Conservation (phyloP, 1,140 invertebrate genomes). For the Anoplolepis gracilipes region DNA sequence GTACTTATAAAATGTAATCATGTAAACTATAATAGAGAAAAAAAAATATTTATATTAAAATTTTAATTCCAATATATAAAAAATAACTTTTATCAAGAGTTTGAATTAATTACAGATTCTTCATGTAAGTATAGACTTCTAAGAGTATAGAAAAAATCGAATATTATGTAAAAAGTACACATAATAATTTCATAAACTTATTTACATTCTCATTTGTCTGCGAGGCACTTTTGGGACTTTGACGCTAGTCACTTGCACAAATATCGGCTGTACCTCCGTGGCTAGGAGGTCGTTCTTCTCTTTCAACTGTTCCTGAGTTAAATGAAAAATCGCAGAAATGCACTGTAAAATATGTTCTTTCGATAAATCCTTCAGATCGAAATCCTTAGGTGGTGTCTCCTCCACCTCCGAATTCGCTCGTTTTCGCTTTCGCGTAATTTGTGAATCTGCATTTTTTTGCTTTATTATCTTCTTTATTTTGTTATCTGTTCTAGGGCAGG, state of each 20-base stretch:
- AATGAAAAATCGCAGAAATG: slow-evolving; percentile 74
- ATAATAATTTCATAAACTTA: slow-evolving; percentile 36
- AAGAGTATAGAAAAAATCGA: slow-evolving; percentile 17
- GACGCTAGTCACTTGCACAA: slow-evolving; percentile 83
- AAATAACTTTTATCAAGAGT: neutral
- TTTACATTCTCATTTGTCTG: slow-evolving; percentile 84
- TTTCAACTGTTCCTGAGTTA: slow-evolving; percentile 71
- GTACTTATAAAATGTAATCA: slow-evolving; percentile 76
- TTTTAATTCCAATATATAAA: slow-evolving; percentile 19
- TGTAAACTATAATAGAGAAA: neutral
- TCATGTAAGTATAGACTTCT: neutral
- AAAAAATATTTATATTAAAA: neutral
- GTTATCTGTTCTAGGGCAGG: too few relatives aligned
- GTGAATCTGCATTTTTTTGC: neutral
- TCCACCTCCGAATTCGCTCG: neutral
- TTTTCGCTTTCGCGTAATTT: neutral
- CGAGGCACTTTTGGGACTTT: slow-evolving; percentile 84
- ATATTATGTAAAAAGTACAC: neutral
- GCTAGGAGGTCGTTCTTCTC: slow-evolving; percentile 80
- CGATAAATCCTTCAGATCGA: slow-evolving; percentile 52
- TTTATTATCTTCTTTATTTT: neutral
- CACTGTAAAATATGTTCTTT: slow-evolving; percentile 73
- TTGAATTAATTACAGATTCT: slow-evolving; percentile 19
- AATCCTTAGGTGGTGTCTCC: neutral
- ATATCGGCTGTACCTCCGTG: slow-evolving; percentile 79